A percentile compares a stretch with the other conserved stretches of the same genome.
These are phyloP conservation scores for Listrodromus nycthemerus DNA, from an alignment of 2,888 invertebrate genomes.

Conservation along the genomic window DNA sequence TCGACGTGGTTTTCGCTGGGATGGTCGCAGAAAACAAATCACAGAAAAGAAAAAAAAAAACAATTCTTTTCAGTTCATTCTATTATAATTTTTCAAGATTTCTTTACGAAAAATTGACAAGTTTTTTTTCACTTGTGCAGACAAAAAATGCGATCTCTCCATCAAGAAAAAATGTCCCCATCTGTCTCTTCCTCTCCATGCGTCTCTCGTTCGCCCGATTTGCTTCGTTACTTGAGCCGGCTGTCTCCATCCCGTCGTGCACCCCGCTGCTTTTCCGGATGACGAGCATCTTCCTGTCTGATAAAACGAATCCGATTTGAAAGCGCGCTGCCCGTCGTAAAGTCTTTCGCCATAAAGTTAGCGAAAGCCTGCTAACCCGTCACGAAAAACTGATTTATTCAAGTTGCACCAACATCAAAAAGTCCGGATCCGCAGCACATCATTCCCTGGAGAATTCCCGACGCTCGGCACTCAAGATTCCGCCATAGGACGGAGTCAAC, in stretches of 20 bases:
- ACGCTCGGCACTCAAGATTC: conserved; percentile 16
- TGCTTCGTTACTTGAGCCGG: background rate
- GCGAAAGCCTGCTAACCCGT: conserved; percentile 22
- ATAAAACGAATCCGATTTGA: conserved; percentile 72
- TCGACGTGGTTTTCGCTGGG: background rate
- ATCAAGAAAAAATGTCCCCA: background rate
- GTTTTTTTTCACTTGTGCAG: no score
- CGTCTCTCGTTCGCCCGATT: background rate
- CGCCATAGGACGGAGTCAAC: conserved; percentile 51
- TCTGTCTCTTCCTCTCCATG: background rate
- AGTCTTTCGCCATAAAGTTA: background rate
- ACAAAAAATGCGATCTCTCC: background rate
- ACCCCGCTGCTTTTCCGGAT: conserved; percentile 19
- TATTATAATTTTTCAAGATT: no score
- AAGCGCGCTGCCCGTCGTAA: background rate
- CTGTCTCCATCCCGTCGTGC: background rate
- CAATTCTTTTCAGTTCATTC: no score
- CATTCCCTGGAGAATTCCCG: conserved; percentile 32
- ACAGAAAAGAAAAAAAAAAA: background rate
- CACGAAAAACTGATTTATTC: conserved; percentile 74
- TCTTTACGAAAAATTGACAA: no score
- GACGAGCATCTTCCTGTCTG: conserved; percentile 17
- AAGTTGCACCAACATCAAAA: conserved; percentile 49
- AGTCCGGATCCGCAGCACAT: conserved; percentile 35
- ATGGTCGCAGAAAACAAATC: background rate